Conservation (phyloP, 2,113 vertebrate genomes). For the Nesogale talazaci region DNA sequence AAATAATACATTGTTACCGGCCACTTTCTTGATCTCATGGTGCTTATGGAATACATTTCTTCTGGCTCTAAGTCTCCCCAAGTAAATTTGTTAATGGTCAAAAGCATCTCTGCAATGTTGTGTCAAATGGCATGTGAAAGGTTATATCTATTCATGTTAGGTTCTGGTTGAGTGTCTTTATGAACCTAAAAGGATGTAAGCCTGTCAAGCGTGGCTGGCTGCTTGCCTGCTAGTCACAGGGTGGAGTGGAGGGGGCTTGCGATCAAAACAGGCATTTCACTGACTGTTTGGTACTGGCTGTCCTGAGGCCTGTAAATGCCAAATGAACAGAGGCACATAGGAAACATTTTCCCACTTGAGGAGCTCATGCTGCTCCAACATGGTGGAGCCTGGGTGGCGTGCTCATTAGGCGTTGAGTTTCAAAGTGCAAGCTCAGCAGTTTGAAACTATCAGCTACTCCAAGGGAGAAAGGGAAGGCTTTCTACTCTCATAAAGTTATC, state of each 20-base stretch:
- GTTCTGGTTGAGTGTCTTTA: neutral
- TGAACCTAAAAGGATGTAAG: conserved; percentile 26
- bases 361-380: conserved; percentile 22
- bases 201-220: neutral
- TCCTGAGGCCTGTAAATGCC: neutral
- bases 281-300: neutral
- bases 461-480: no score
- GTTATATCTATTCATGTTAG: conserved; percentile 22
- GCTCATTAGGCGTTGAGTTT: no score
- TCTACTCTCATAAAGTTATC: no score
- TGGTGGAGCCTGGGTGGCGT: neutral
- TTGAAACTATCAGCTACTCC: no score
- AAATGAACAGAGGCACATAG: conserved; percentile 44
- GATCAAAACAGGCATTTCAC: neutral
- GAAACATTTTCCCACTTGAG: neutral
- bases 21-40: neutral
- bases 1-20: neutral
- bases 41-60: neutral
- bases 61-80: neutral
- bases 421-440: no score
- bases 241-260: neutral
- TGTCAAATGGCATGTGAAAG: conserved; percentile 10
- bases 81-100: neutral
- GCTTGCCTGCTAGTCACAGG: neutral
- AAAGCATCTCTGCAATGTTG: conserved; percentile 2